Base-by-base conservation (phyloP, 2,888 invertebrate genomes). In the Camptogramma bilineatum region DNA sequence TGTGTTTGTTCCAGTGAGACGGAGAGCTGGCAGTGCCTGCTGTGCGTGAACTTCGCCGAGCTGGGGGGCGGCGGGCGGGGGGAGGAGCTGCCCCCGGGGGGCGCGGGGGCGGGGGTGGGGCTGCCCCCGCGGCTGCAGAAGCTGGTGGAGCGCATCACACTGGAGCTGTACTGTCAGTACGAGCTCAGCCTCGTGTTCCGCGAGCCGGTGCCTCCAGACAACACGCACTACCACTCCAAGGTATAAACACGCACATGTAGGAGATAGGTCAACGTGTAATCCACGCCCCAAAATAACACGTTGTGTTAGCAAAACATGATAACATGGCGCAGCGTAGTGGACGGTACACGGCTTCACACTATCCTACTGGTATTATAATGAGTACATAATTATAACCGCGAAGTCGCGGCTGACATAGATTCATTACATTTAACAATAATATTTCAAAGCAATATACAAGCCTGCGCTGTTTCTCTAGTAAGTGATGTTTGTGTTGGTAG, bases 141-240 rank as follows among this genome's bases (percentile, higher is more conserved):
- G 84, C 93, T 97, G 71, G 95, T 96, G 73, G 97, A 98, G 91
- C 94, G 98, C 72, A 94, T 98, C 70, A 95, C 98, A 69, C 94
- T 98, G 76, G 98, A 98, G 91, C 94, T 98, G 75, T 98, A 97
- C 89, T 98, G 98, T 87, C 98, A 98, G 89, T 97, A 97, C 84
- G 98, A 98, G 85, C 95, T 95, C 76, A 97, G 97, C 90, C 95
- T 97, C 78, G 96, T 96, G 68, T 98, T 98, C 91, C 95, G 98
- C 80, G 97, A 98, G 90, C 94, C 97, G 59, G 97, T 97, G 72
- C 95, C 96, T 70, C 90, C 94, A 53, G 96, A 96, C 80, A 86
- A 88, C 84, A 53, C 74, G 64, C 82, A 85, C 80, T 90, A 90
- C 77, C 83, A 90, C 81, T 50, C 81, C 73, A 84, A 86, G 87